Conservation (phyloP, 2,888 invertebrate species). For the Dorcus parallelipipedus region DNA sequence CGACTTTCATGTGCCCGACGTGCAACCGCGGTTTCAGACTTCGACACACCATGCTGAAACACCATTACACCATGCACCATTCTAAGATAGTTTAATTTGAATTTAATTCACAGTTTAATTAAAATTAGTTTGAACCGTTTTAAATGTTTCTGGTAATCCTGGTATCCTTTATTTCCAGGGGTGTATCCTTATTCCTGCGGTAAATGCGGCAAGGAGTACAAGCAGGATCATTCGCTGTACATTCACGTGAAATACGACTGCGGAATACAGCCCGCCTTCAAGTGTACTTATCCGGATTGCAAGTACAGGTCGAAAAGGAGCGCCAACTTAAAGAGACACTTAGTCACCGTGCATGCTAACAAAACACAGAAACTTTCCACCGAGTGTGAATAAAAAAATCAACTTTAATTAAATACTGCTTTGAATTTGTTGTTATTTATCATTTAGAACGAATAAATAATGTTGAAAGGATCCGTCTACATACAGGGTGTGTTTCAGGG, state of each 20-base stretch:
- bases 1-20: constrained; percentile 24
- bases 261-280: constrained; percentile 31
- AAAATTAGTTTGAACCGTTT: too few relatives aligned
- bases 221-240: constrained; percentile 18
- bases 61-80: constrained; percentile 7
- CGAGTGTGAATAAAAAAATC: too few relatives aligned
- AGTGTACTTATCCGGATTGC: constrained; percentile 15
- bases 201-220: constrained; percentile 48
- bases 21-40: constrained; percentile 44
- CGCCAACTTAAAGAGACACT: background rate
- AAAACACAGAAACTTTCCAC: too few relatives aligned
- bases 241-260: constrained; percentile 30
- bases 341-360: background rate
- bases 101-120: background rate
- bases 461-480: too few relatives aligned
- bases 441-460: too few relatives aligned
- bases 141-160: too few relatives aligned
- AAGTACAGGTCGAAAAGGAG: background rate
- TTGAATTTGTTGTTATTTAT: too few relatives aligned
- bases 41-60: constrained; percentile 15
- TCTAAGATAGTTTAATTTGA: background rate
- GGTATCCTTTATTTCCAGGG: too few relatives aligned
- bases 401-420: too few relatives aligned
- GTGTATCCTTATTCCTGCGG: background rate
- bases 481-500: too few relatives aligned